Percentiles rank a stretch among this genome's conserved stretches.
phyloP scores from a whole-genome alignment of 2,113 vertebrate species.

The Sinocyclocheilus maitianheensis region DNA sequence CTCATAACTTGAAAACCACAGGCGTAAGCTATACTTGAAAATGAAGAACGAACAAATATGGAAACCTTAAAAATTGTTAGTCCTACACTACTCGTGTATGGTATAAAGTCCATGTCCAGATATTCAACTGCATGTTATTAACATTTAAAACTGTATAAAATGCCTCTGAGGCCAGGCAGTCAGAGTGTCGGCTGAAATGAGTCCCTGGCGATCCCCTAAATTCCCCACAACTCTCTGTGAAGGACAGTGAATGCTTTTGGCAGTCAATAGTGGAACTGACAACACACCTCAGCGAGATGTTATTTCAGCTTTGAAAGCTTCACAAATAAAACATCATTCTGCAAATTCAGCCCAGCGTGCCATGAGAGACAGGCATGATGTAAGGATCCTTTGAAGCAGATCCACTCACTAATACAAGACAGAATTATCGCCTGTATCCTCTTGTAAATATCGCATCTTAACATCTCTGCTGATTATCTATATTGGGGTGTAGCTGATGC shows the following conservation, averaged over 20 bases:
- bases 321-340: constrained; percentile 13
- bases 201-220: not conserved
- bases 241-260: constrained; percentile 19
- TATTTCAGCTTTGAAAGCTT: constrained; percentile 7
- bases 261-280: not conserved
- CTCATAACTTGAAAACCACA: not conserved
- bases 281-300: not conserved
- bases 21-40: not conserved
- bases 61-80: not conserved
- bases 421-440: not conserved
- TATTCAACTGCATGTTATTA: not conserved
- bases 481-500: constrained; percentile 24
- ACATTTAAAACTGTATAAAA: not conserved
- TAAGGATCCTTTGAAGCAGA: not conserved
- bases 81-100: not conserved
- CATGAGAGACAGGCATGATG: not conserved
- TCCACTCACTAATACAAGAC: constrained; percentile 2
- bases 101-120: not conserved
- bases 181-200: not conserved
- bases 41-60: not conserved
- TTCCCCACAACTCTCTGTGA: not conserved
- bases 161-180: too few species aligned
- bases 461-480: constrained; percentile 28
- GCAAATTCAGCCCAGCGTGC: not conserved
- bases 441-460: constrained; percentile 34